These are phyloP conservation scores for Cecidostiba fungosa DNA, from an alignment of 2,888 invertebrate species.

Conservation along the genomic window DNA sequence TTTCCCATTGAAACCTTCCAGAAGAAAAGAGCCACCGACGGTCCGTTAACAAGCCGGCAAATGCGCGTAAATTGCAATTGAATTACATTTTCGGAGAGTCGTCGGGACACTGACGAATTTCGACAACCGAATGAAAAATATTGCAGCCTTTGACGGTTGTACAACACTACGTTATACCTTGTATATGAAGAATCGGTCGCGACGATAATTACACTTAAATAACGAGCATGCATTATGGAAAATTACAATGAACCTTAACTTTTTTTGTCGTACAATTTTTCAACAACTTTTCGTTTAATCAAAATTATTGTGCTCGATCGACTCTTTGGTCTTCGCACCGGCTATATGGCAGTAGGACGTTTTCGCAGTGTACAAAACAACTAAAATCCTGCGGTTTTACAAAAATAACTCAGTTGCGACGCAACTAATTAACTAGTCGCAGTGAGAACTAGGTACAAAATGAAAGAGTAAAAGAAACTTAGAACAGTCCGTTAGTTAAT, in stretches of 20 bases:
- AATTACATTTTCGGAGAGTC: constrained; percentile 56
- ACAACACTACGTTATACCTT: constrained; percentile 27
- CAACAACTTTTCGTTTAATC: constrained; percentile 30
- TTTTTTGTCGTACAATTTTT: constrained; percentile 33
- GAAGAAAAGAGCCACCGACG: constrained; percentile 26
- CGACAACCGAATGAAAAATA: constrained; percentile 39
- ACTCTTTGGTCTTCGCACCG: constrained; percentile 15
- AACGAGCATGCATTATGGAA: constrained; percentile 53
- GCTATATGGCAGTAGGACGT: constrained; percentile 34
- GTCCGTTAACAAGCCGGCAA: constrained; percentile 49
- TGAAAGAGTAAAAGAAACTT: not conserved
- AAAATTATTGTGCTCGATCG: constrained; percentile 32
- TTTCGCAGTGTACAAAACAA: not conserved
- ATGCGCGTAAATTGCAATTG: constrained; percentile 55
- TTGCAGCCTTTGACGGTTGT: constrained; percentile 40
- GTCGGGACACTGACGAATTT: constrained; percentile 27
- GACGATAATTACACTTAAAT: constrained; percentile 43
- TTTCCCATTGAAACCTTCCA: not conserved
- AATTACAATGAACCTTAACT: constrained; percentile 49
- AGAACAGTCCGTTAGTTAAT: not conserved
- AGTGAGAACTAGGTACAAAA: not conserved
- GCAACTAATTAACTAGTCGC: not conserved
- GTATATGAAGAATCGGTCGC: constrained; percentile 6
- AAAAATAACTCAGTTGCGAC: not conserved
- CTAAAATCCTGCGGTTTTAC: not conserved